These are phyloP conservation scores for Embidobia sp. DNA, from an alignment of 2,888 invertebrate genomes.

Conservation along the genomic window DNA sequence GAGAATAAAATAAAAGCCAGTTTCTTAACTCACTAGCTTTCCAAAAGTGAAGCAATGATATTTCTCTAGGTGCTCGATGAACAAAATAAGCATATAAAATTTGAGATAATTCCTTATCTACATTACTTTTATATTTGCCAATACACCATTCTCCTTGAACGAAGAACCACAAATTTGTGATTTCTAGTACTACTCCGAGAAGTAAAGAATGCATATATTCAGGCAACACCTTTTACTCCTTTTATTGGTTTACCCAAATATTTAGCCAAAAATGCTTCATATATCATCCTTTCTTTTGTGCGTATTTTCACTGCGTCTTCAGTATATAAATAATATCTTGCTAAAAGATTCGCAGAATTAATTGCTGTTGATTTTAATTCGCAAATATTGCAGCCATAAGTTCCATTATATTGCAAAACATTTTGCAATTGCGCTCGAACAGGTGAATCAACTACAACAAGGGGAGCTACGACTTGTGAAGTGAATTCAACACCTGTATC, in stretches of 20 bases:
- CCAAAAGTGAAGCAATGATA: not conserved
- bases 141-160: constrained; percentile 17
- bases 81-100: not conserved
- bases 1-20: constrained; percentile 7
- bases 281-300: not conserved
- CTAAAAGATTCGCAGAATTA: too few species aligned
- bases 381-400: constrained; percentile 12
- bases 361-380: not conserved
- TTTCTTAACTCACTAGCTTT: constrained; percentile 11
- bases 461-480: constrained; percentile 13
- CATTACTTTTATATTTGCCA: not conserved
- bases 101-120: not conserved
- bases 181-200: not conserved
- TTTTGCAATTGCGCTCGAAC: constrained; percentile 14
- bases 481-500: not conserved
- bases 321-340: not conserved
- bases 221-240: constrained; percentile 11
- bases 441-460: constrained; percentile 7
- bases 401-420: not conserved
- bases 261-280: too few species aligned
- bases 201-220: constrained; percentile 25
- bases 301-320: not conserved
- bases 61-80: not conserved
- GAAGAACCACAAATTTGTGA: not conserved
- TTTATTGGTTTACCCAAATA: not conserved